Conservation (phyloP, 2,888 invertebrate species). For the Furcula furcula region DNA sequence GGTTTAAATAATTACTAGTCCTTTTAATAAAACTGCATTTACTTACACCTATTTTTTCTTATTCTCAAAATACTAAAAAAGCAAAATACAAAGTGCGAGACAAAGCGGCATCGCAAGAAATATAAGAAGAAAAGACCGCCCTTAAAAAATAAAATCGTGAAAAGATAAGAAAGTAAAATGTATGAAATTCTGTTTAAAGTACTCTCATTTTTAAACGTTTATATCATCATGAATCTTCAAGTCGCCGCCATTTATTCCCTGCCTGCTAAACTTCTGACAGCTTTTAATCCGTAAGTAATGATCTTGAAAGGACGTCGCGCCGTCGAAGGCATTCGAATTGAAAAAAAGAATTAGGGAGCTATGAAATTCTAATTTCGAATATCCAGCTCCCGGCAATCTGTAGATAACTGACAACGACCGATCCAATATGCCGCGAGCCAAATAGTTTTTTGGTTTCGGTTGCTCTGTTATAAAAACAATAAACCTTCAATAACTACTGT, state of each 20-base stretch:
- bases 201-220: conserved; percentile 6
- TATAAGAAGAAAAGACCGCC: no score
- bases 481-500: not conserved
- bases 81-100: no score
- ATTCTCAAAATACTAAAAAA: no score
- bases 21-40: no score
- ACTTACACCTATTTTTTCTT: no score
- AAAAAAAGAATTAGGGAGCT: conserved; percentile 19
- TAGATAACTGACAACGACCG: conserved; percentile 9
- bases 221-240: conserved; percentile 19
- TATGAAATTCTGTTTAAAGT: conserved; percentile 5
- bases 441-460: conserved; percentile 10
- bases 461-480: conserved; percentile 6
- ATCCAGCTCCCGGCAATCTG: conserved; percentile 5
- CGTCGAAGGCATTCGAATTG: conserved; percentile 15
- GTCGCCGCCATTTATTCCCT: conserved; percentile 16
- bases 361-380: conserved; percentile 24
- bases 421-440: conserved; percentile 14
- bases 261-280: conserved; percentile 19
- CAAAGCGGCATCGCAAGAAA: no score
- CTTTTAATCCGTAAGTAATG: conserved; percentile 22
- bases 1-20: no score
- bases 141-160: no score
- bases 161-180: conserved; percentile 7
- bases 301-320: conserved; percentile 16